A percentile compares a stretch with the other conserved stretches of the same genome.
Evolutionary conservation across 2,797 vertebrate genomes (phyloP).

Genomic region (Schizothorax lantsangensis): DNA sequence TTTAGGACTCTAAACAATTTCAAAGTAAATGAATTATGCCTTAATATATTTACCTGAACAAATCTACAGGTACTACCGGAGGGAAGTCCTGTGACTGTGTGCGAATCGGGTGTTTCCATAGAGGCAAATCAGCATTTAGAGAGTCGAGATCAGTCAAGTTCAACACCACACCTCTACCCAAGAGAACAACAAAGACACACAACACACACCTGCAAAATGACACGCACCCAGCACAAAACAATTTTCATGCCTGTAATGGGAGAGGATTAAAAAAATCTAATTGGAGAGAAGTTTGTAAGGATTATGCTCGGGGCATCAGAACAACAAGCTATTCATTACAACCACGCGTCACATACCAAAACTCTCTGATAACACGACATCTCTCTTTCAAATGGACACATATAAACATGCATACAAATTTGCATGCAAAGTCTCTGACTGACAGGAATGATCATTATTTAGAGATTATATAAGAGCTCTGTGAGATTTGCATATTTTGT

Average conservation of each 20-base stretch:
- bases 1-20: not conserved
- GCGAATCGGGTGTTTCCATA: conserved; percentile 51
- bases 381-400: not conserved
- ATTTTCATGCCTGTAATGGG: conserved; percentile 30
- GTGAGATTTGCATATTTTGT: conserved; percentile 19
- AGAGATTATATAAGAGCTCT: conserved; percentile 5
- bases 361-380: not conserved
- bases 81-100: not conserved
- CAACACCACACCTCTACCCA: conserved; percentile 59
- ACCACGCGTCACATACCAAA: not conserved
- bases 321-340: conserved; percentile 28
- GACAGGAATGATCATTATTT: not conserved
- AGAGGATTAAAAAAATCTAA: conserved; percentile 39
- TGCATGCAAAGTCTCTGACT: conserved; percentile 3
- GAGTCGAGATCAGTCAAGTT: conserved; percentile 30
- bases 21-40: conserved; percentile 1
- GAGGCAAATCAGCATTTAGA: conserved; percentile 58
- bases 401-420: not conserved
- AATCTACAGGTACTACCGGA: not conserved
- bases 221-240: not conserved
- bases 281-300: not conserved
- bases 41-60: conserved; percentile 42
- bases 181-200: conserved; percentile 34
- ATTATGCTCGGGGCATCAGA: conserved; percentile 16
- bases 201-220: conserved; percentile 21